Base-by-base conservation (phyloP, 2,113 vertebrate genomes). In the Rhynchopsitta pachyrhyncha region DNA sequence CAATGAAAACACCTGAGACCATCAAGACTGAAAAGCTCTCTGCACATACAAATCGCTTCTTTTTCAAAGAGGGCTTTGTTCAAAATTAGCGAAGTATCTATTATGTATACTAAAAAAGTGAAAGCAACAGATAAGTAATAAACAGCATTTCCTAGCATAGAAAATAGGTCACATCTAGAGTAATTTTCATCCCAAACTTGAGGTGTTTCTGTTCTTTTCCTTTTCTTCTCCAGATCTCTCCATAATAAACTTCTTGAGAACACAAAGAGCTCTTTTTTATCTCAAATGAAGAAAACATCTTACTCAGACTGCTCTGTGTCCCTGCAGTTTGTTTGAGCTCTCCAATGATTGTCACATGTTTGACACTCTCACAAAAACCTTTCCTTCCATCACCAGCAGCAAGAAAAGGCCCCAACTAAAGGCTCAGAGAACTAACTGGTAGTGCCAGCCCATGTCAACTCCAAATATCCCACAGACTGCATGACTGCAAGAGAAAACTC, bases 1-100 rank as follows among this genome's bases (percentile, higher is more conserved):
- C 77, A 82, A 47, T 75, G n/a, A 82, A 83, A 97, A 67, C 83
- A 91, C 81, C 77, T 53, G 83, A 96, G 82, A 89, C 42, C 23
- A 81, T 60, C 29, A 42, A 28, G 46, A 52, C 86, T 88, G 81
- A 91, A 95, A 81, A 93, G 77, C 55, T 71, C 44, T 66, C 2
- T 35, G 53, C 52, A 73, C 37, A 24, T 22, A 73, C 60, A 69
- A 67, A 92, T 67, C 1, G 0, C 28, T 55, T 57, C 10, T 59
- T 88, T 79, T 64, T 53, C 50, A 62, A 81, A 28, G 84, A 39
- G 42, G 17, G 23, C 16, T 88, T 90, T 86, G 66, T 88, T 86
- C 64, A n/a, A 67, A 81, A 82, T 73, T 29, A 95, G 70, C 41
- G 0, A 64, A 70, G 42, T 74, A 11, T 47, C 60, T 59, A 4